Percentiles rank a stretch among this genome's conserved stretches.
These are phyloP conservation scores for Megaptera novaeangliae DNA, from an alignment of 2,113 vertebrate species.

Conservation along the genomic window DNA sequence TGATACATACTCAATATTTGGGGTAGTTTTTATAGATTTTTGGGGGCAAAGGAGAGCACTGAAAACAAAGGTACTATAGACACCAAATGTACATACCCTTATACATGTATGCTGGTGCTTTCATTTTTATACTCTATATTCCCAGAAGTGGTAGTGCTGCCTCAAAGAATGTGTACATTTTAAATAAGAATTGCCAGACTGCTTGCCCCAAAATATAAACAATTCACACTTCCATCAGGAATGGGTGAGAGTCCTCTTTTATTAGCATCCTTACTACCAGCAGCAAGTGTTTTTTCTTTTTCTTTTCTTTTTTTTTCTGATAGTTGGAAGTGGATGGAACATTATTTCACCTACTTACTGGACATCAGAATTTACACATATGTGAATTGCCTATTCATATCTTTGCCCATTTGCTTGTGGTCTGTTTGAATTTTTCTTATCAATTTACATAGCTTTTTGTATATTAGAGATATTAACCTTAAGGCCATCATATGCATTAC, in stretches of 20 bases:
- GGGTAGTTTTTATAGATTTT: neutral
- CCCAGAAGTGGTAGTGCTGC: neutral
- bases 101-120: neutral
- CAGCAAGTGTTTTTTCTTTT: neutral
- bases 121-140: neutral
- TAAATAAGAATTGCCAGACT: neutral
- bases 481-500: neutral
- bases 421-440: neutral
- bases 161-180: neutral
- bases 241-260: neutral
- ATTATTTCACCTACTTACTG: neutral
- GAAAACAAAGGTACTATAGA: neutral
- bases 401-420: neutral
- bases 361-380: neutral
- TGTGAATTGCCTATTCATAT: neutral
- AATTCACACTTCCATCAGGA: neutral
- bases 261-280: neutral
- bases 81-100: fast-evolving
- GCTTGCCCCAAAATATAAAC: neutral
- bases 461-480: neutral
- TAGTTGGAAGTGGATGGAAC: neutral
- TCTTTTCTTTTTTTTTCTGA: too few species aligned
- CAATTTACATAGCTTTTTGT: neutral
- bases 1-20: neutral
- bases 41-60: too few species aligned